Evolutionary conservation across 2,888 invertebrate genomes (phyloP), one percentile per base, ranked within the genome.

Genomic region (Microctonus brassicae): DNA sequence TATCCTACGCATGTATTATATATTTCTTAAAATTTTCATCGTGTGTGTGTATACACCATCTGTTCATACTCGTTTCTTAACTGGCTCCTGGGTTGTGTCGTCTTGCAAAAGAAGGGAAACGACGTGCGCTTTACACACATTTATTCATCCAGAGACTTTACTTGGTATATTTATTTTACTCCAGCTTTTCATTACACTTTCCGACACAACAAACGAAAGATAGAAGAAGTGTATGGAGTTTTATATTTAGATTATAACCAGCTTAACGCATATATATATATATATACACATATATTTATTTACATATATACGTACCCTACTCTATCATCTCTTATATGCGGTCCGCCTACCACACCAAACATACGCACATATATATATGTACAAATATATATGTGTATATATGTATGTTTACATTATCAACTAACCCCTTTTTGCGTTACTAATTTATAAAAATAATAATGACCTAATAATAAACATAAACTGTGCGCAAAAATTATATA

Each of bases 61-160:
- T 72, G 72, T 72, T 72, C 72, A 68, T 63, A 62, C 67, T 72
- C 72, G 72, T 72, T 72, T 68, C 67, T 67, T 62, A 55, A 55
- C 70, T 36, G 47, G 17, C 26, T 58, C 55, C 71, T 36, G 69
- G 62, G 62, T 61, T 39, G 47, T 55, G 71, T 66, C n/a, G 66
- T 58, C 66, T 65, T 24, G 65, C 66, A 66, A 61, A 65, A 62
- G 29, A 29, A 66, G 71, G 77, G 76, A 77, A 77, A 77, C 75
- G 75, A 74, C 47, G 47, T 17, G 4, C 47, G 47, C n/a, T n/a
- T n/a, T n/a, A n/a, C n/a, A 3, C 29, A 7, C 29, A 5, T 29
- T 5, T 7, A 7, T 17, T 17, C 47, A 17, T 17, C 9, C n/a
- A 47, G 7, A 47, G 47, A n/a, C 47, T 47, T 47, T 47, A 47